Conservation (phyloP, 2,113 vertebrate species). For the Pollimyrus isidori region DNA sequence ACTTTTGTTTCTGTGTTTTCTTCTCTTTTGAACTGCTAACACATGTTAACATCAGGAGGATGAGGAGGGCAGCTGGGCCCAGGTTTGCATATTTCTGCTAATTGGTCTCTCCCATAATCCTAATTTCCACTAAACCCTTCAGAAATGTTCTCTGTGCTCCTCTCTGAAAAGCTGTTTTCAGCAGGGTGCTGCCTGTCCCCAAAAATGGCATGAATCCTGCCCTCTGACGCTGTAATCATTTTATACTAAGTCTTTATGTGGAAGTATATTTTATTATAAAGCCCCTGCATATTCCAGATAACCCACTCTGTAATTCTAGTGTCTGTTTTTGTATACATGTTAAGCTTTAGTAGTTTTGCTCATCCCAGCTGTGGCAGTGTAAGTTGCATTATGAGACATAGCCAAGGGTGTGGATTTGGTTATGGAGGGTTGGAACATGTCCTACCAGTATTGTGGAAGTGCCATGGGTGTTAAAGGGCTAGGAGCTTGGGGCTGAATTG, state of each 20-base stretch:
- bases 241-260: neutral
- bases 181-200: neutral
- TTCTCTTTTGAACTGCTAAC: constrained; percentile 72
- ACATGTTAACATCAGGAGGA: constrained; percentile 87
- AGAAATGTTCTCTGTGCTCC: neutral
- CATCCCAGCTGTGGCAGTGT: neutral
- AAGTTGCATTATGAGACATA: neutral
- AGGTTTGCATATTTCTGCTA: constrained; percentile 71
- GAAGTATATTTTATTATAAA: neutral
- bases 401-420: neutral
- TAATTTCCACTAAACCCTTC: neutral
- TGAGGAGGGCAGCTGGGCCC: constrained; percentile 98
- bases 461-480: neutral
- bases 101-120: neutral
- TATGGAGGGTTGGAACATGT: neutral
- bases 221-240: neutral
- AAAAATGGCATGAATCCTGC: neutral
- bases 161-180: neutral
- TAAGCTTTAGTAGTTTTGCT: neutral
- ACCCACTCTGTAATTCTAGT: neutral
- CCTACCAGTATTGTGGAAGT: neutral
- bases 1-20: constrained; percentile 34
- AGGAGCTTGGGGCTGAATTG: neutral
- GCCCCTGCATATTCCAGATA: neutral
- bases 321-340: neutral